Conservation (phyloP, 2,888 invertebrate genomes). For the Lycocerus yunnanus region DNA sequence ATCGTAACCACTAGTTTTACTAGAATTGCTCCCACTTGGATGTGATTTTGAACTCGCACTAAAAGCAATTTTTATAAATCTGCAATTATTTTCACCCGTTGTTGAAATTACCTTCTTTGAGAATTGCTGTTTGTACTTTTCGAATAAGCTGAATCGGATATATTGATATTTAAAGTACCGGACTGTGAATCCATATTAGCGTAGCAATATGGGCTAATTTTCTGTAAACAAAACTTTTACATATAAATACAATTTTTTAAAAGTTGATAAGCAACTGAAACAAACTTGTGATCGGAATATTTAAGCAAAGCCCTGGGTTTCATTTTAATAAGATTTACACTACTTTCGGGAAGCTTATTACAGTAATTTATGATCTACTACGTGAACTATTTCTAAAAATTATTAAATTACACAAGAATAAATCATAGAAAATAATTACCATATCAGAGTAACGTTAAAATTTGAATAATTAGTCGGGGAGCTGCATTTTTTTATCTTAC, state of each 20-base stretch:
- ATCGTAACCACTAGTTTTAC: constrained; percentile 81
- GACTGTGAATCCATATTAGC: constrained; percentile 14
- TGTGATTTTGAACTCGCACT: constrained; percentile 80
- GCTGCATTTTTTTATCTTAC: neutral
- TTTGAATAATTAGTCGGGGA: neutral
- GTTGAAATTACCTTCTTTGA: constrained; percentile 68
- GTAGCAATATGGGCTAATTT: neutral
- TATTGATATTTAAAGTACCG: constrained; percentile 58
- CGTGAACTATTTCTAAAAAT: neutral
- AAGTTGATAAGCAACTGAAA: neutral
- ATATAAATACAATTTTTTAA: neutral
- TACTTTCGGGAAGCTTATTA: neutral
- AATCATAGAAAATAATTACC: neutral
- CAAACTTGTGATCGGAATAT: neutral
- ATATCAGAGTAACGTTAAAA: neutral
- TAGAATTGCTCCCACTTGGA: constrained; percentile 77
- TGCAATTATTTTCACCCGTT: neutral
- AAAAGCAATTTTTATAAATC: constrained; percentile 26
- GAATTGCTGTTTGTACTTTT: constrained; percentile 84
- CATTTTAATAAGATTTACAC: neutral
- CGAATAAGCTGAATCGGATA: constrained; percentile 82
- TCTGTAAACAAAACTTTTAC: neutral
- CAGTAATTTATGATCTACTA: neutral
- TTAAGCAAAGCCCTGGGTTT: neutral
- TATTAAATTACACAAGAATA: neutral